Evolutionary conservation across 2,797 vertebrate genomes (phyloP), one percentile per base, ranked within the genome.

Genomic region (Lutjanus campechanus): DNA sequence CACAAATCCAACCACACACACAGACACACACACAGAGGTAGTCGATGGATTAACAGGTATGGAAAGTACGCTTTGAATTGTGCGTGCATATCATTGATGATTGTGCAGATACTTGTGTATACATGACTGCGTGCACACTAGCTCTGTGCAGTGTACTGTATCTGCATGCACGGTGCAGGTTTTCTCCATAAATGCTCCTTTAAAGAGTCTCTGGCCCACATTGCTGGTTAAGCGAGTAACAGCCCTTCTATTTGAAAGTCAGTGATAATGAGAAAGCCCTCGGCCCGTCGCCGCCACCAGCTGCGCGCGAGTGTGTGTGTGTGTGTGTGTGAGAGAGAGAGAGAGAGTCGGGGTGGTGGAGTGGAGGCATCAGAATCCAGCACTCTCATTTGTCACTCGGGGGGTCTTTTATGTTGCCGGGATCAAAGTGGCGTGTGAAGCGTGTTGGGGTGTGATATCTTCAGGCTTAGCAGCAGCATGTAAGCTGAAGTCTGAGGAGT

Each of bases 381-480:
- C 9, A 5, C 65, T 51, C 73, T 74, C 62, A 17, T 79, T 90
- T 80, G 85, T 81, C 75, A 79, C 84, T 69, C 46, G 5, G 70
- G 68, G 77, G 76, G 55, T 83, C 79, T 89, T 85, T 83, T 46
- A 63, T 85, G 83, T 85, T 82, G 62, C 55, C 3, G 22, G 73
- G 81, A 88, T 88, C 81, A 91, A 86, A 92, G 89, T 78, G 73
- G 66, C 22, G 36, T 83, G 78, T 76, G 79, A 85, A 69, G 78
- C 68, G 49, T 75, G 85, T 82, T 82, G 71, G 77, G 62, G 61
- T 82, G 75, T 63, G 81, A 87, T 84, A 82, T 78, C 76, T 83
- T 54, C 71, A 73, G 82, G 87, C 73, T 83, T 65, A 86, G 82
- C 74, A 64, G 69, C 81, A 80, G 88, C 81, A 46, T 62, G 66